Evolutionary conservation across 2,888 invertebrate species (phyloP).

Genomic region (Leptopilina syphax): DNA sequence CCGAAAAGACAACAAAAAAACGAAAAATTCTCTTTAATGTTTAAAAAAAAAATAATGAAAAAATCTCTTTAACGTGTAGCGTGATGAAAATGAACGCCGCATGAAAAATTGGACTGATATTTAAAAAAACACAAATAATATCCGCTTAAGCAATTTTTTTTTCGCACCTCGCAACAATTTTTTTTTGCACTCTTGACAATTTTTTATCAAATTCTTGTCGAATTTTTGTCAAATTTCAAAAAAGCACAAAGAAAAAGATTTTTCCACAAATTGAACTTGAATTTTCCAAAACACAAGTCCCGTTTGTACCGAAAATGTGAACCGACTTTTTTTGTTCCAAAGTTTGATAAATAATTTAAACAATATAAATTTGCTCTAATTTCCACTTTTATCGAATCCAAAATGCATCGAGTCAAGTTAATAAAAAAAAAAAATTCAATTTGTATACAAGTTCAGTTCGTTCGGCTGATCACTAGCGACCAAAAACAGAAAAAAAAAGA

Average conservation of each 20-base stretch:
- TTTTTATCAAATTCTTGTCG: too few species aligned
- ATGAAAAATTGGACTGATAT: constrained; percentile 39
- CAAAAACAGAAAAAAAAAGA: background rate
- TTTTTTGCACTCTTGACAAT: too few species aligned
- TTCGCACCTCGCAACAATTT: background rate
- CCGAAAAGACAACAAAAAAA: too few species aligned
- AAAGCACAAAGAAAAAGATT: constrained; percentile 6
- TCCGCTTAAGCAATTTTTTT: constrained; percentile 28
- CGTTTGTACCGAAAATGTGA: too few species aligned
- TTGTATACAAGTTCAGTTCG: constrained; percentile 35
- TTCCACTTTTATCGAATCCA: constrained; percentile 6
- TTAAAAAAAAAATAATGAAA: too few species aligned
- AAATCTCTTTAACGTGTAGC: background rate
- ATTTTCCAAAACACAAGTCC: background rate
- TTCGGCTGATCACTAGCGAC: constrained; percentile 31
- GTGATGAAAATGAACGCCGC: constrained; percentile 9
- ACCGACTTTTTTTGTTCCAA: too few species aligned
- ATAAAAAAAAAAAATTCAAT: background rate
- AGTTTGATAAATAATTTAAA: background rate
- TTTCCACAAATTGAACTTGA: constrained; percentile 23
- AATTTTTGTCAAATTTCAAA: background rate
- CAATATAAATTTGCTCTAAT: background rate
- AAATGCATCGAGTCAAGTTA: background rate
- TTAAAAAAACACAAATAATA: background rate
- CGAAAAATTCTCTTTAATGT: too few species aligned